Base-by-base conservation (phyloP, 2,888 invertebrate species). In the Tinea trinotella region DNA sequence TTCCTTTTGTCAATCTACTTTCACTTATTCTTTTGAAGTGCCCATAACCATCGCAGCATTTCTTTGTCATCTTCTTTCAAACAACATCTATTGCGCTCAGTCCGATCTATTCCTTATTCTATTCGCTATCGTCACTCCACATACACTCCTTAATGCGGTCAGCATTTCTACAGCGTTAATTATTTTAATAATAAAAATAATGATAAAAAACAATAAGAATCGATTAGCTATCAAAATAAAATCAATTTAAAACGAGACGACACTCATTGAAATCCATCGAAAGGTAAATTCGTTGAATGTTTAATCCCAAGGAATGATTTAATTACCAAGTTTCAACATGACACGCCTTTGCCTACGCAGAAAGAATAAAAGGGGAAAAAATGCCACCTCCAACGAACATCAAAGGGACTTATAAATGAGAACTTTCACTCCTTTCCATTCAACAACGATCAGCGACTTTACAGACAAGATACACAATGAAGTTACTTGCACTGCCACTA, bases 291-390 rank as follows among this genome's bases (percentile, higher is more conserved):
- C n/a, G 9, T 2, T 30, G 30, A 40, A 40, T 13, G 40, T 40
- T 40, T 76, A 76, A 74, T 75, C 73, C 74, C 64, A 66, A 73
- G 72, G 70, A 73, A 74, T 76, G 72, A 76, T 77, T 77, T 77
- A 76, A 77, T 76, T 76, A 75, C 70, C 65, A 68, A 73, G 69
- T 70, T 73, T 70, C 69, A 74, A 74, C 74, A 70, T 71, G 76
- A 76, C 65, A 69, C 54, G 13, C 35, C 18, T 18, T 18, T 17
- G 50, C 22, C 36, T 50, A 15, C 59, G 40, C 57, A 57, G 58
- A 61, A 64, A 62, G 63, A 66, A 67, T 64, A 70, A 73, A 74
- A 66, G 30, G 30, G 30, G 3, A 69, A 68, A 48, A 73, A 70
- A 71, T 15, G 66, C 66, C 54, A 54, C 48, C 66, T 73, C 62